Percentiles rank a stretch among this genome's conserved stretches.
These are phyloP conservation scores for Tinamus guttatus DNA, from an alignment of 2,113 vertebrate genomes.

Conservation along the genomic window DNA sequence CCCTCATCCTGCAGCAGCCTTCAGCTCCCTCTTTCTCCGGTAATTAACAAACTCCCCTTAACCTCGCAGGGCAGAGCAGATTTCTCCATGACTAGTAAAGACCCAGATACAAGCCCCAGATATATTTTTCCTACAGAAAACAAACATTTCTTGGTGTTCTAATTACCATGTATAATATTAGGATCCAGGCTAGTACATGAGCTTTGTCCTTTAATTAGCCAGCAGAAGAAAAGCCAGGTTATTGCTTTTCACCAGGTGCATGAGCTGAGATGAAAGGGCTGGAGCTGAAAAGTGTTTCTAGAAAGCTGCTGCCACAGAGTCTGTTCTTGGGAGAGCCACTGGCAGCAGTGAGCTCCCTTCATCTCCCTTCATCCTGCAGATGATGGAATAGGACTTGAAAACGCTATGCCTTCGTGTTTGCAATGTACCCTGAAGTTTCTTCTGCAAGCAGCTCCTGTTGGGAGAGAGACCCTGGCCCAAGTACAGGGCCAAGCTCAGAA, in stretches of 20 bases:
- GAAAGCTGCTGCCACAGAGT: neutral
- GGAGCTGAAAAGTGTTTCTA: constrained; percentile 46
- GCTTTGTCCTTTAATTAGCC: constrained; percentile 65
- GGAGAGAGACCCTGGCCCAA: too few relatives aligned
- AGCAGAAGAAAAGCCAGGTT: constrained; percentile 57
- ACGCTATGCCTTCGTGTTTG: neutral
- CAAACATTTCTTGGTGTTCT: constrained; percentile 37
- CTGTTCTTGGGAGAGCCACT: neutral
- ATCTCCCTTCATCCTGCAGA: neutral
- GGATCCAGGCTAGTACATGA: neutral
- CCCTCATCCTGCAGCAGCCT: neutral
- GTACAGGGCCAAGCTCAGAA: neutral
- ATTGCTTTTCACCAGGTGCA: constrained; percentile 19
- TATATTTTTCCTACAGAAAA: constrained; percentile 16
- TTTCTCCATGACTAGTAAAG: neutral
- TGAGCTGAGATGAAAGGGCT: constrained; percentile 55
- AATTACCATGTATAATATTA: constrained; percentile 49
- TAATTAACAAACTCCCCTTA: neutral
- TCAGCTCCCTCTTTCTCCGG: neutral
- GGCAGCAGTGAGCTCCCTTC: neutral
- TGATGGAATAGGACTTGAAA: neutral
- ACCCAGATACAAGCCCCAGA: neutral
- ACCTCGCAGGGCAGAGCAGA: neutral
- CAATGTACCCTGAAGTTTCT: neutral
- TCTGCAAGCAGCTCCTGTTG: neutral